Percentiles rank a stretch among this genome's conserved stretches.
phyloP scores from a whole-genome alignment of 2,888 invertebrate species.

The Clanis bilineata region DNA sequence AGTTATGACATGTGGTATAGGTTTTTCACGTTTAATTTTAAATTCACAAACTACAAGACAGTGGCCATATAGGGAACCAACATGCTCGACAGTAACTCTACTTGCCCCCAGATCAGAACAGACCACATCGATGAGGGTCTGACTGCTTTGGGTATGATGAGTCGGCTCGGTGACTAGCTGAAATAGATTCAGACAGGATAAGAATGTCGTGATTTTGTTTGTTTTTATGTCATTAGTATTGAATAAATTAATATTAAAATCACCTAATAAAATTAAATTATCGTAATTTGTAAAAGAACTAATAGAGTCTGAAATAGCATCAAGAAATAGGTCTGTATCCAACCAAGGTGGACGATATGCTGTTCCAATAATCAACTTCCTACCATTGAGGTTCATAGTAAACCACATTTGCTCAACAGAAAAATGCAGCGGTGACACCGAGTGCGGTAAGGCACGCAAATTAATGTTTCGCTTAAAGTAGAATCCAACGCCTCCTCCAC shows the following conservation, averaged over 20 bases:
- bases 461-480: constrained; percentile 21
- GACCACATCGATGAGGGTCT: neutral
- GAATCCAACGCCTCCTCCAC: constrained; percentile 28
- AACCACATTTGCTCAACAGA: constrained; percentile 19
- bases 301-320: constrained; percentile 2
- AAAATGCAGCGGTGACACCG: neutral
- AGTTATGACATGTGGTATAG: neutral
- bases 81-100: neutral
- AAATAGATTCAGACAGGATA: too few relatives aligned
- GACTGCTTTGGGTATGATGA: neutral
- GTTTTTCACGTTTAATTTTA: neutral
- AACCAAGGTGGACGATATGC: constrained; percentile 28
- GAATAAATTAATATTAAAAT: neutral
- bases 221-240: neutral
- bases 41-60: neutral
- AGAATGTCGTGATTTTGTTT: neutral
- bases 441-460: neutral
- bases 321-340: constrained; percentile 21
- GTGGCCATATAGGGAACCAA: neutral
- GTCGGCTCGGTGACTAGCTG: neutral
- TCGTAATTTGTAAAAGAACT: neutral
- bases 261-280: neutral
- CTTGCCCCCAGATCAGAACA: neutral
- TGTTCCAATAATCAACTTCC: constrained; percentile 25
- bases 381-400: neutral